Evolutionary conservation across 2,113 vertebrate genomes (phyloP), one percentile per base, ranked within the genome.

Genomic region (Indri indri): DNA sequence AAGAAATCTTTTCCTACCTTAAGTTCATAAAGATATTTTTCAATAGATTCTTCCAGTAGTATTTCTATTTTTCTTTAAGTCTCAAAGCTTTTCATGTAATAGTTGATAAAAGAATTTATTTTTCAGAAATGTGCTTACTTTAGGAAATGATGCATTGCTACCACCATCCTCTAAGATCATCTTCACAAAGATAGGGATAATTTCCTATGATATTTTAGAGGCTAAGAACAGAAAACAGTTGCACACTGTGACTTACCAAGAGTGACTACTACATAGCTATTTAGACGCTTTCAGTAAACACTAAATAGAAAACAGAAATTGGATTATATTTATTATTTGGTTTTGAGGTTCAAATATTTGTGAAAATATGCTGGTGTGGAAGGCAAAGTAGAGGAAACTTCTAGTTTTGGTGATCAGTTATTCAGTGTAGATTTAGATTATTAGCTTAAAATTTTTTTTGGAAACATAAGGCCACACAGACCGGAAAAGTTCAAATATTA

Each of bases 291-390:
- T 63, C 32, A n/a, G 1, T 90, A 65, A 85, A 68, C 27, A 45
- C 42, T 34, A 80, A 70, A 61, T 83, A 76, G 77, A 90, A 61
- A 61, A 52, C 4, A 34, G 73, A 65, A 63, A 66, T 94, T 77
- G 25, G 12, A 20, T 34, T 82, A 20, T 73, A 11, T 61, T 95
- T 90, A 54, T 92, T 71, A 40, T 25, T 93, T 91, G 76, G n/a
- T 85, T 92, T 86, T 80, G 34, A 91, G 27, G 52, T 74, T 96
- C 54, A 93, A 8, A 40, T 96, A 74, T 65, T 80, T 91, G 42
- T 89, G 47, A 95, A 84, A 80, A 90, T 85, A 86, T 54, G 40
- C 40, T 52, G 17, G 54, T 34, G 2, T 88, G 59, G 65, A 91
- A 81, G 68, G 68, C 86, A 45, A 91, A 50, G 47, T 23, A 84